Evolutionary conservation across 1,140 invertebrate genomes (phyloP), one percentile per base, ranked within the genome.

Genomic region (Ceratitis capitata): DNA sequence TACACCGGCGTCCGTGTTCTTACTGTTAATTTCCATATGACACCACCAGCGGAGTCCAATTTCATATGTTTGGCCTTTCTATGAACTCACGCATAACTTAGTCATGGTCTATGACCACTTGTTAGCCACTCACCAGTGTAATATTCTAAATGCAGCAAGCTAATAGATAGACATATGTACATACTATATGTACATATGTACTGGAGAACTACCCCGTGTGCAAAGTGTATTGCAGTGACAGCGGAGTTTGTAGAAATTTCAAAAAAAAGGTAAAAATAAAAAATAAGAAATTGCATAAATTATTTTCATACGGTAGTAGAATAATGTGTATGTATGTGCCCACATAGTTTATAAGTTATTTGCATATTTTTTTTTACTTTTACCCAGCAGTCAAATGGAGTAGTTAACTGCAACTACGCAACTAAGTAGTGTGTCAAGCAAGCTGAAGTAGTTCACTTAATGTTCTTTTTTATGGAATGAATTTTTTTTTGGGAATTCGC

Each of bases 1-100:
- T 69, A n/a, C 35, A 69, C 64, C 64, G 19, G 14, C 19, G 39
- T 45, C 35, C n/a, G 19, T 19, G 69, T 78, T 45, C 39, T 78
- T 47, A 10, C 69, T 78, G 69, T 16, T 78, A 78, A 78, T 78
- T 78, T 78, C 19, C 69, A 78, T 78, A 78, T 26, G 69, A 78
- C 69, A 78, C 69, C 69, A 78, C 69, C 35, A n/a, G n/a, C 69
- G 69, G 39, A 10, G 39, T 78, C 32, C 61, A 69, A 35, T 39
- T 69, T 69, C 61, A 69, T 16, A 69, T 39, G 32, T 3, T n/a
- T 23, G 39, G n/a, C 42, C 9, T 45, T 45, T 45, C 9, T 35
- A 5, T 78, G 19, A 32, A 39, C 23, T 45, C 45, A 78, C 35
- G 69, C 69, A 78, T 78, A 78, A 45, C 39, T 78, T 78, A 78